These are phyloP conservation scores for Scaptomyza graminum DNA, from an alignment of 1,140 invertebrate genomes.

Conservation along the genomic window DNA sequence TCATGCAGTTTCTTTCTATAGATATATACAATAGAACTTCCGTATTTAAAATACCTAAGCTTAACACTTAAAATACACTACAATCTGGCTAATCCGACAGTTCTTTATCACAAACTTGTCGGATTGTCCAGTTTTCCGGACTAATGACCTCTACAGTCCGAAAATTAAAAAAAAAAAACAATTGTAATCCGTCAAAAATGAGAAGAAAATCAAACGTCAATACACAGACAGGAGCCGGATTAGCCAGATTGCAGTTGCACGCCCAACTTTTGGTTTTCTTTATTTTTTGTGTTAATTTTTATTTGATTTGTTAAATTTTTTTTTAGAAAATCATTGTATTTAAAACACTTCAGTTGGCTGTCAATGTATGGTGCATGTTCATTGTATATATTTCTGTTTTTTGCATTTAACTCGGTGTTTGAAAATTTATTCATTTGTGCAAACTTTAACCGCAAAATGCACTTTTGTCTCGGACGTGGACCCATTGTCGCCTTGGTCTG, in stretches of 20 bases:
- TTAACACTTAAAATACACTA: too few species aligned
- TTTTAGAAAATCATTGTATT: slow-evolving; percentile 30
- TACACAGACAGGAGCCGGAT: too few species aligned
- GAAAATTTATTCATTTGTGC: slow-evolving; percentile 47
- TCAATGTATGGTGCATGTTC: slow-evolving; percentile 30
- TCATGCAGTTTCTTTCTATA: not conserved
- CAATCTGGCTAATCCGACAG: too few species aligned
- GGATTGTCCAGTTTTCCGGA: too few species aligned
- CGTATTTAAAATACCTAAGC: too few species aligned
- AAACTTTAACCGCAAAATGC: slow-evolving; percentile 50
- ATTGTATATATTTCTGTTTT: slow-evolving; percentile 7
- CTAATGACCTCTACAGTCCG: too few species aligned
- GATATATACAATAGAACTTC: too few species aligned
- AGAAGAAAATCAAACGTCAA: too few species aligned
- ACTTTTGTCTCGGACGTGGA: slow-evolving; percentile 30
- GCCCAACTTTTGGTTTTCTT: slow-evolving; percentile 29
- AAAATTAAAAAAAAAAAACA: too few species aligned
- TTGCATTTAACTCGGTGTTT: slow-evolving; percentile 30
- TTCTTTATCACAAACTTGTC: too few species aligned
- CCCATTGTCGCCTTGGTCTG: slow-evolving; percentile 31
- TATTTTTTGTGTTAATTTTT: not conserved
- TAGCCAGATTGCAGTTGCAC: too few species aligned
- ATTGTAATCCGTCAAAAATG: too few species aligned
- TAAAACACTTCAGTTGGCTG: slow-evolving; percentile 37
- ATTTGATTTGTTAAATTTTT: slow-evolving; percentile 3